phyloP scores from a whole-genome alignment of 2,888 invertebrate species.

The Sipunculus nudus region DNA sequence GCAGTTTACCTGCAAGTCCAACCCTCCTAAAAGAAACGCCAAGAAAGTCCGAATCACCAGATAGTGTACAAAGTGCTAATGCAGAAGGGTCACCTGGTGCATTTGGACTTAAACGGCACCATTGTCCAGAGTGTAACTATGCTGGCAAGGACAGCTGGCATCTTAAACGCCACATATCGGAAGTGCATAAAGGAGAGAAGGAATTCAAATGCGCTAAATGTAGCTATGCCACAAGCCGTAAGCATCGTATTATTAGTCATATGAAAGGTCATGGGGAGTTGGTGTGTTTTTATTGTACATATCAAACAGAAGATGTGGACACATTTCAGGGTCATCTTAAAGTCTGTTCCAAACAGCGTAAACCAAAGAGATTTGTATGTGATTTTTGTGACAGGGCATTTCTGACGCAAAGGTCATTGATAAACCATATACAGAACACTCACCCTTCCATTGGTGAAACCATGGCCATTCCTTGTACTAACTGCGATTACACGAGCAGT shows the following conservation, averaged over 20 bases:
- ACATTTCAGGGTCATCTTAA: slow-evolving; percentile 25
- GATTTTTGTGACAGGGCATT: no score
- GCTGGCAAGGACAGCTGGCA: slow-evolving; percentile 38
- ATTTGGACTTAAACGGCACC: slow-evolving; percentile 19
- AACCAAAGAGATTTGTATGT: no score
- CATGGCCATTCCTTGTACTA: no score
- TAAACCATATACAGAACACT: no score
- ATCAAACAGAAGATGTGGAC: slow-evolving; percentile 23
- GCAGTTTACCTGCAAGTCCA: no score
- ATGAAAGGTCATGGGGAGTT: slow-evolving; percentile 36
- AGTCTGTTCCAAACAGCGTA: no score
- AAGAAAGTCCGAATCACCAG: no score
- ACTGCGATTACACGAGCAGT: slow-evolving; percentile 29
- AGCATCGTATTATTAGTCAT: slow-evolving; percentile 33
- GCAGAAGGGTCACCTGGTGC: no score
- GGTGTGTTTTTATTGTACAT: slow-evolving; percentile 33
- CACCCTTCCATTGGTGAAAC: no score
- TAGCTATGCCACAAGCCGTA: slow-evolving; percentile 31
- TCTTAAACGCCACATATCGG: slow-evolving; percentile 31
- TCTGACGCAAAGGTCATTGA: no score
- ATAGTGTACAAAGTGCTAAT: no score
- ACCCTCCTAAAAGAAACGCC: no score
- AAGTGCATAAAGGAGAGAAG: slow-evolving; percentile 30
- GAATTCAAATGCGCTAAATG: slow-evolving; percentile 35
- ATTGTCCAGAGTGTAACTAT: slow-evolving; percentile 34